phyloP scores from a whole-genome alignment of 53 echinoderm and acorn worm species.

The Mesocentrotus franciscanus region DNA sequence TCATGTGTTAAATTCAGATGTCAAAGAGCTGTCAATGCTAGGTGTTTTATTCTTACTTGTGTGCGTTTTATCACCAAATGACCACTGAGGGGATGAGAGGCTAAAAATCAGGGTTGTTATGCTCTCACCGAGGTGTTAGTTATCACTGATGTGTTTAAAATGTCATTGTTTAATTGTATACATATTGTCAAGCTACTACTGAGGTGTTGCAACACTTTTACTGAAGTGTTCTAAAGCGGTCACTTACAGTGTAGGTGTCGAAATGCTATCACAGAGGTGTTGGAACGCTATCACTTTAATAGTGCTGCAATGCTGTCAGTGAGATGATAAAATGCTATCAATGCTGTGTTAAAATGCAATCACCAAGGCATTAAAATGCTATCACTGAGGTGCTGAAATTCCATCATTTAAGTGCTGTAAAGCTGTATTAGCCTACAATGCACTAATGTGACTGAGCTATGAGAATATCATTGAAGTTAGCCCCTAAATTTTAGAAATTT shows the following conservation, averaged over 20 bases:
- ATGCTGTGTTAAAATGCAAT: not conserved
- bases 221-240: not conserved
- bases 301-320: not conserved
- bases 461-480: too few species aligned
- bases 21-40: not conserved
- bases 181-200: not conserved
- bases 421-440: not conserved
- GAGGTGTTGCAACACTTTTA: not conserved
- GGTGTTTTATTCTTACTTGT: too few species aligned
- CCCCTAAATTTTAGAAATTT: too few species aligned
- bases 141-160: not conserved
- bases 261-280: not conserved
- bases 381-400: not conserved
- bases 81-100: not conserved
- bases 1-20: not conserved
- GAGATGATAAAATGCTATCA: not conserved
- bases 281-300: not conserved
- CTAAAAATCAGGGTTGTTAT: not conserved
- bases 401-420: not conserved
- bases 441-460: too few species aligned
- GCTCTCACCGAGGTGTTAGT: not conserved
- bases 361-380: not conserved
- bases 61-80: not conserved
- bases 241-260: not conserved
- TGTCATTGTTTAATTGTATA: too few species aligned